A percentile compares a stretch with the other conserved stretches of the same genome.
Conservation (phyloP, 2,113 vertebrate genomes). For the Chrysochloris asiatica region DNA sequence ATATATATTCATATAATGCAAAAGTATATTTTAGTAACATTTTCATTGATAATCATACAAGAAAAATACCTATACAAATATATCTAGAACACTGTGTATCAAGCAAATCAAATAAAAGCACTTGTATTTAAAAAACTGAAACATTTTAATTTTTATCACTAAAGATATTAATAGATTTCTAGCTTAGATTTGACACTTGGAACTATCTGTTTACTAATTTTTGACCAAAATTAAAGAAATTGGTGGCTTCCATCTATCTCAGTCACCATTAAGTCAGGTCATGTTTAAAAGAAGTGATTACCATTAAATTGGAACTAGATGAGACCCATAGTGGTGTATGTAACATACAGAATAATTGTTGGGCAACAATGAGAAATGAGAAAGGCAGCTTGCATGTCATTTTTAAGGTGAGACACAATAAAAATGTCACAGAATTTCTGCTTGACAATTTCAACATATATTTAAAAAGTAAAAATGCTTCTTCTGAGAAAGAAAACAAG, state of each 20-base stretch:
- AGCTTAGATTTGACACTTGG: constrained; percentile 50
- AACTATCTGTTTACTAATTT: constrained; percentile 63
- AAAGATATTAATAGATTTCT: constrained; percentile 65
- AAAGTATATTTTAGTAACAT: neutral
- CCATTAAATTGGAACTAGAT: constrained; percentile 51
- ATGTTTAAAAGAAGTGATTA: neutral
- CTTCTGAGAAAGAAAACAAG: neutral
- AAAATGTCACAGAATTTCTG: neutral
- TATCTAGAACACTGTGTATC: neutral
- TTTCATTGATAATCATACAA: neutral
- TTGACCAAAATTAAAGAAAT: constrained; percentile 10
- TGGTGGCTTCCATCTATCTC: neutral
- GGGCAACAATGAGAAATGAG: neutral
- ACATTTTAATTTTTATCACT: constrained; percentile 7
- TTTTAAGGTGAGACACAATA: neutral
- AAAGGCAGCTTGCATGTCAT: neutral
- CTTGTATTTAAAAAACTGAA: no score
- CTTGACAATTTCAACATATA: neutral
- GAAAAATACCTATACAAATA: neutral
- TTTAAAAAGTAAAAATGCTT: constrained; percentile 4
- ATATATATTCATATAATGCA: neutral
- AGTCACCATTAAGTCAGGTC: neutral
- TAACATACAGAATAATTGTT: neutral
- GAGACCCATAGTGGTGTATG: neutral
- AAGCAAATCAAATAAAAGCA: neutral